phyloP scores from a whole-genome alignment of 2,797 vertebrate genomes.

The Microctenopoma steveboyesi region DNA sequence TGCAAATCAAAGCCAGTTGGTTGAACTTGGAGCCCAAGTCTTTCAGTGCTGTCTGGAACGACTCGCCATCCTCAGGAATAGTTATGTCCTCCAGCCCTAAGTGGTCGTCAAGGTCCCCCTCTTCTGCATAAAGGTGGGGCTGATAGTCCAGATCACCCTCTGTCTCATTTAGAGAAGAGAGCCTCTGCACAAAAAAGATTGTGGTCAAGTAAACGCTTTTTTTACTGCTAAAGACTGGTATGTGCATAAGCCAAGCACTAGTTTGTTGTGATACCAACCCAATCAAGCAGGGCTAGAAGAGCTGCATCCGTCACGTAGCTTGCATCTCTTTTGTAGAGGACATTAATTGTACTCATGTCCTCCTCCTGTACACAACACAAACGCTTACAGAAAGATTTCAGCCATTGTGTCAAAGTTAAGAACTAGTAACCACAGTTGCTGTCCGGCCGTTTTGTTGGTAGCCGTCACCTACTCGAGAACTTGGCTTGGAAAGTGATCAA shows the following conservation, averaged over 20 bases:
- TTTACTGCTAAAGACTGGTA: neutral
- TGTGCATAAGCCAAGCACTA: neutral
- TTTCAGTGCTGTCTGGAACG: conserved; percentile 11
- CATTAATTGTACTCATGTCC: neutral
- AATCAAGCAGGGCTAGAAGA: conserved; percentile 8
- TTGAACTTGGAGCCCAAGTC: conserved; percentile 59
- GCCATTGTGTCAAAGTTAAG: neutral
- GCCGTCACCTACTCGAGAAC: neutral
- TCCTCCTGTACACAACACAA: conserved; percentile 10
- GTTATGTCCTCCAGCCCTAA: conserved; percentile 57
- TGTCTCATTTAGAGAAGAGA: conserved; percentile 21
- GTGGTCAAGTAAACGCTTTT: neutral
- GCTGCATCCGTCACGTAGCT: neutral
- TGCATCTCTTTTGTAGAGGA: neutral
- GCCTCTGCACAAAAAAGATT: conserved; percentile 50
- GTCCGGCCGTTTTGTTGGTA: conserved; percentile 22
- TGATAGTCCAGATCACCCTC: conserved; percentile 42
- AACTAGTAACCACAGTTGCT: neutral
- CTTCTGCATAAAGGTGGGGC: conserved; percentile 56
- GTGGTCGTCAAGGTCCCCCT: conserved; percentile 8
- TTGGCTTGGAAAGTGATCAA: neutral
- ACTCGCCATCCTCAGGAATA: conserved; percentile 23
- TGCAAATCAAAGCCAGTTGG: conserved; percentile 57
- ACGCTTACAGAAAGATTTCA: neutral
- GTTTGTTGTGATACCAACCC: conserved; percentile 41